A percentile compares a stretch with the other conserved stretches of the same genome.
phyloP scores from a whole-genome alignment of 2,797 vertebrate species.

The Gobio occitaniae region DNA sequence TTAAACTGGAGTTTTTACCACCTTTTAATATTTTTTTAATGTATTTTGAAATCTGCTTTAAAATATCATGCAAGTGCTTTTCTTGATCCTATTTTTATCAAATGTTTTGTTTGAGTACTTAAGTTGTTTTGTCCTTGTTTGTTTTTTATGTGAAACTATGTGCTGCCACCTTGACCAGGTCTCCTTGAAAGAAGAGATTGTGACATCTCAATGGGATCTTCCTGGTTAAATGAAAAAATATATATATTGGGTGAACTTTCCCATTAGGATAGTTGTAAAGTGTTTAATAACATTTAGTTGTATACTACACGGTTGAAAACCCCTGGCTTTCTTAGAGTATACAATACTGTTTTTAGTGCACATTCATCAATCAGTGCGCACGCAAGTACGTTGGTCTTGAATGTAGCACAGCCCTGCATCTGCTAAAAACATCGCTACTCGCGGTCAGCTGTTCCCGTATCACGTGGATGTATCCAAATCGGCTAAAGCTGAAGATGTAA shows the following conservation, averaged over 20 bases:
- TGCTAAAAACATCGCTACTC: constrained; percentile 11
- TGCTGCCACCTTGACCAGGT: background rate
- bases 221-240: background rate
- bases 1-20: background rate
- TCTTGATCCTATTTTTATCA: background rate
- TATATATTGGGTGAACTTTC: background rate
- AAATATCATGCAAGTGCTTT: background rate
- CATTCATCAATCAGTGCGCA: background rate
- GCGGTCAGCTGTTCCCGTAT: background rate
- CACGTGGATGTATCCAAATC: background rate
- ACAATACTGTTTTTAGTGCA: background rate
- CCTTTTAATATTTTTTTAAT: background rate
- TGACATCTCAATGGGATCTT: background rate
- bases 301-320: background rate
- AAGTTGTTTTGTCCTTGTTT: background rate
- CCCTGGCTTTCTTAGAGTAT: no score
- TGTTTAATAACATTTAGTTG: background rate
- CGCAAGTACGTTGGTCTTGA: background rate
- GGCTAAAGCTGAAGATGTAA: background rate
- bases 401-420: background rate
- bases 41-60: background rate
- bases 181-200: background rate
- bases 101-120: background rate
- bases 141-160: background rate
- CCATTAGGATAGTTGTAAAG: background rate